Evolutionary conservation across 2,888 invertebrate genomes (phyloP).

Genomic region (Athetis lepigone): DNA sequence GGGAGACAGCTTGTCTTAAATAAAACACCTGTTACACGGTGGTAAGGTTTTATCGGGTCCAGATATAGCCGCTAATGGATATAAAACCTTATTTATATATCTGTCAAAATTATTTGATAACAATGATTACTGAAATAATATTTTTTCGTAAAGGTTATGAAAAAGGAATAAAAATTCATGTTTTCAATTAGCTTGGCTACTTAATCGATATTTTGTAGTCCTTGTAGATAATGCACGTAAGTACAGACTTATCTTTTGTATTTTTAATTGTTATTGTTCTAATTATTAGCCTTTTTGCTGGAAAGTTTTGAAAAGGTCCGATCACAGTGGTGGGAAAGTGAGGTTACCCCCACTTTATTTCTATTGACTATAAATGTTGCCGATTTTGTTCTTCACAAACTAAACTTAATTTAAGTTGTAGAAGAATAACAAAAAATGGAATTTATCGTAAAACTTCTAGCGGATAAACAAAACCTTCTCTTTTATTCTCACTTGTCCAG

Average conservation of each 20-base stretch:
- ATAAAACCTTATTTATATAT: slow-evolving; percentile 36
- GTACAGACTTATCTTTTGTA: not conserved
- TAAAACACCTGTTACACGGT: slow-evolving; percentile 51
- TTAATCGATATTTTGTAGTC: slow-evolving; percentile 14
- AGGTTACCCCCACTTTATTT: too few relatives aligned
- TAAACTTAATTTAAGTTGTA: too few relatives aligned
- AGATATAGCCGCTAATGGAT: slow-evolving; percentile 37
- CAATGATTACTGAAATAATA: slow-evolving; percentile 18
- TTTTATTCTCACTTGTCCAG: too few relatives aligned
- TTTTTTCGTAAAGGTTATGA: slow-evolving; percentile 31
- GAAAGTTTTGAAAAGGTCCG: too few relatives aligned
- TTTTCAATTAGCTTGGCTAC: slow-evolving; percentile 32
- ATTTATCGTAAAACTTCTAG: too few relatives aligned
- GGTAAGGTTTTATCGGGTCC: slow-evolving; percentile 36
- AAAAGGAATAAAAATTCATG: slow-evolving; percentile 6
- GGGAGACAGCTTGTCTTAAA: too few relatives aligned
- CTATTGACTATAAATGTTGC: too few relatives aligned
- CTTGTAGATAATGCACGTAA: slow-evolving; percentile 9
- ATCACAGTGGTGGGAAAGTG: too few relatives aligned
- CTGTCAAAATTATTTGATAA: slow-evolving; percentile 19
- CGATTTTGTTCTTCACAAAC: too few relatives aligned
- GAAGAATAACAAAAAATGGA: too few relatives aligned
- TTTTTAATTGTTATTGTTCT: slow-evolving; percentile 20
- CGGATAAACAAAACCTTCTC: too few relatives aligned
- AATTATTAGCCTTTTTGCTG: too few relatives aligned